phyloP scores from a whole-genome alignment of 2,797 vertebrate species.

The Atherinosoma microstoma region DNA sequence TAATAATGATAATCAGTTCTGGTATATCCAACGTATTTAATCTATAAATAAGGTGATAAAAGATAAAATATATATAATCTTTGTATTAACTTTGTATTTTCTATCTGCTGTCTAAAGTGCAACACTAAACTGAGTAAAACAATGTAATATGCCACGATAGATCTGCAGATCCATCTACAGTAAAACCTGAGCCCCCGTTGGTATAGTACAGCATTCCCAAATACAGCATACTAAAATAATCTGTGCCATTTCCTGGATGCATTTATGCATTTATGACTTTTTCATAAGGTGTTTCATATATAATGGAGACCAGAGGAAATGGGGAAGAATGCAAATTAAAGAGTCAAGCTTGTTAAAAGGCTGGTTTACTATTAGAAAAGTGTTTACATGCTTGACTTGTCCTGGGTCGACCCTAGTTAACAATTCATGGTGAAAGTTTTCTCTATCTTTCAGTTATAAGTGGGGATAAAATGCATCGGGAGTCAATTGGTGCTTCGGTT shows the following conservation, averaged over 20 bases:
- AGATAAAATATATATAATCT: background rate
- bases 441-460: constrained; percentile 54
- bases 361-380: constrained; percentile 58
- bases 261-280: constrained; percentile 76
- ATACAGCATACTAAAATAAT: constrained; percentile 56
- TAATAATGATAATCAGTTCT: background rate
- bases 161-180: background rate
- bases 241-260: constrained; percentile 57
- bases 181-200: constrained; percentile 22
- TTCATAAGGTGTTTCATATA: constrained; percentile 75
- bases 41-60: background rate
- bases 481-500: constrained; percentile 56
- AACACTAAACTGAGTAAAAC: background rate
- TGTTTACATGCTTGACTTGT: constrained; percentile 79
- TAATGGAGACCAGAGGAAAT: constrained; percentile 69
- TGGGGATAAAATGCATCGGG: constrained; percentile 66
- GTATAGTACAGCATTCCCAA: constrained; percentile 26
- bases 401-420: constrained; percentile 76
- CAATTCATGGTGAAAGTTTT: constrained; percentile 76
- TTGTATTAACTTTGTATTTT: background rate
- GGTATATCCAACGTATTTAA: background rate
- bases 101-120: background rate
- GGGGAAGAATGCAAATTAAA: constrained; percentile 70
- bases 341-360: constrained; percentile 76
- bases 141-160: background rate